Base-by-base conservation (phyloP, 64 coral and sea anemone genomes). In the Catalaphyllia jardinei region DNA sequence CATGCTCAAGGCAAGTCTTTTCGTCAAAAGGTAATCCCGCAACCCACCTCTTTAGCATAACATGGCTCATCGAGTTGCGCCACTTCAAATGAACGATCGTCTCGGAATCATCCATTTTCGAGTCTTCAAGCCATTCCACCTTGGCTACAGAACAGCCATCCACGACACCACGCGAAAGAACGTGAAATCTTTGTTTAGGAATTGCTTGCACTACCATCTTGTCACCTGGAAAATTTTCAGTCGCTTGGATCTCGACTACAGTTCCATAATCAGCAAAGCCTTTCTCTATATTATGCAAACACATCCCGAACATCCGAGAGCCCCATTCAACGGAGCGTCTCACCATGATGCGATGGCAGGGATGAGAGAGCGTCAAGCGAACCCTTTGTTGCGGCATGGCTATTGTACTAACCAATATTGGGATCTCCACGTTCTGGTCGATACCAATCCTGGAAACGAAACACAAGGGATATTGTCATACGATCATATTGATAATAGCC, bases 401-500 rank as follows among this genome's bases (percentile, higher is more conserved):
- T 55, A 98, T 65, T 2, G 96, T 89, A 75, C 96, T 86, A 15
- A 98, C 87, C 75, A 98, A 94, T 54, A 98, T 98, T 3, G 96
- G 96, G 10, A 97, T 81, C 28, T 93, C 91, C 15, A 88, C 88
- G 19, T 71, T 86, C 17, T 79, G 65, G 31, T 82, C 62, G 3
- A 74, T 78, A 84, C 71, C 83, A 62, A 89, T 88, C 38, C 87
- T 90, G 62, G 52, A 93, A 89, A 73, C n/a, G 49, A 63, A 33
- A 75, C 42, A 46, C 42, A 46, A 46, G 42, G 7, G 42, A 46
- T 0, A 46, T 46, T 46, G 42, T 46, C 42, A 46, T 46, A 7
- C 0, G 42, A 46, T 8, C 42, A 5, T 46, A 7, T 4, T 46
- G 0, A 6, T 46, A 8, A 46, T 46, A 46, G 42, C 42, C 42